Evolutionary conservation across 2,113 vertebrate genomes (phyloP), one percentile per base, ranked within the genome.

Genomic region (Erythrolamprus reginae): DNA sequence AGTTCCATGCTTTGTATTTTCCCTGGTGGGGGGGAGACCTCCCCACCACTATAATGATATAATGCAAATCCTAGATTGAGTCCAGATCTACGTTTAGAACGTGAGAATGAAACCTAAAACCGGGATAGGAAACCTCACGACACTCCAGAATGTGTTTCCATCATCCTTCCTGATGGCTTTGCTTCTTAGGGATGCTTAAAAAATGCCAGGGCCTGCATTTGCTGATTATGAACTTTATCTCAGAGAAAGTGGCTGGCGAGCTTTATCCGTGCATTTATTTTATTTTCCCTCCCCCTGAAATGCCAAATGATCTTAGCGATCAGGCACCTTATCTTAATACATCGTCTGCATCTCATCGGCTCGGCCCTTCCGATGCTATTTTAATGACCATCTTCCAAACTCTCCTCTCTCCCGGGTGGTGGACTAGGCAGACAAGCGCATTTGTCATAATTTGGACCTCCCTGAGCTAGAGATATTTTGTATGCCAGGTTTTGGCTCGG

Each of bases 301-400:
- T 0, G 50, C 19, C 77, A 1, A 0, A 38, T 86, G 56, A 0
- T 13, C 13, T 90, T 42, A 88, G n/a, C 61, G 61, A 84, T 33
- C 83, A 1, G 45, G 77, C 61, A 61, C 17, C 48, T 47, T 86
- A 92, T 0, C 1, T 89, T 89, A 88, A 24, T 8, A 91, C 82
- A 0, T 1, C 90, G 50, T 10, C n/a, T 53, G 23, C 9, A 13
- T n/a, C 52, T n/a, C 52, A 0, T 0, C 0, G 0, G 33, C 87
- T 52, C 4, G 26, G 26, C 38, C 26, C n/a, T 26, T 83, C 10
- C 23, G 33, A 48, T 10, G 1, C 58, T 13, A 61, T 28, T 89
- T 77, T 87, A 26, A 2, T 87, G 47, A 38, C 21, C 1, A 58
- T 33, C 51, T 91, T 56, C 45, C 48, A 51, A 82, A 45, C 38